phyloP scores from a whole-genome alignment of 2,888 invertebrate genomes.

The Pediacus dermestoides region DNA sequence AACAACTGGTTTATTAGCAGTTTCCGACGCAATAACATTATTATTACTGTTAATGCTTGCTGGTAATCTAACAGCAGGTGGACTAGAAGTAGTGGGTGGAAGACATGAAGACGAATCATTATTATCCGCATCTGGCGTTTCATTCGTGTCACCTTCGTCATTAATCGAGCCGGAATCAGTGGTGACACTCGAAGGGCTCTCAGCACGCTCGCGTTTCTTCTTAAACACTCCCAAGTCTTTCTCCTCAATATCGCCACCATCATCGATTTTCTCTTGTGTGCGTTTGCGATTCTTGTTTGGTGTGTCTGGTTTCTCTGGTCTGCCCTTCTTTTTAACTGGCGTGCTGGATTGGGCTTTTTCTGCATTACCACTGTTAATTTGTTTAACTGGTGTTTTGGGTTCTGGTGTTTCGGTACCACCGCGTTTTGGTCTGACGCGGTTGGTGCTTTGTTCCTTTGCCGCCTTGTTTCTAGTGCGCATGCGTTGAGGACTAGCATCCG shows the following conservation, averaged over 20 bases:
- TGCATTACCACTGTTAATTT: conserved; percentile 8
- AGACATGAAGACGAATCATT: conserved; percentile 49
- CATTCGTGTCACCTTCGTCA: conserved; percentile 56
- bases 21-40: conserved; percentile 18
- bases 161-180: conserved; percentile 82
- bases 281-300: conserved; percentile 56
- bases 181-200: conserved; percentile 78
- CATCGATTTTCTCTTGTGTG: conserved; percentile 47
- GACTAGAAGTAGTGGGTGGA: conserved; percentile 26
- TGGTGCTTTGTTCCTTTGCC: conserved; percentile 68
- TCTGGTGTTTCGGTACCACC: conserved; percentile 49
- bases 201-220: conserved; percentile 52
- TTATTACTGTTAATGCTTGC: conserved; percentile 17
- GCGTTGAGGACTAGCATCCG: conserved; percentile 81
- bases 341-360: conserved; percentile 17
- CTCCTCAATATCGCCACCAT: conserved; percentile 45
- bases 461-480: conserved; percentile 84
- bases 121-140: conserved; percentile 42
- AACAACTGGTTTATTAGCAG: conserved; percentile 11
- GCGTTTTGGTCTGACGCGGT: conserved; percentile 56
- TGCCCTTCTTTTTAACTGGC: conserved; percentile 28
- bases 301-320: conserved; percentile 52
- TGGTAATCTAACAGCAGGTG: conserved; percentile 14
- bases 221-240: conserved; percentile 51
- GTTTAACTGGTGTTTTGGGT: conserved; percentile 54